A percentile compares a stretch with the other conserved stretches of the same genome.
These are phyloP conservation scores for Dunckerocampus dactyliophorus DNA, from an alignment of 2,113 vertebrate species.

Conservation along the genomic window DNA sequence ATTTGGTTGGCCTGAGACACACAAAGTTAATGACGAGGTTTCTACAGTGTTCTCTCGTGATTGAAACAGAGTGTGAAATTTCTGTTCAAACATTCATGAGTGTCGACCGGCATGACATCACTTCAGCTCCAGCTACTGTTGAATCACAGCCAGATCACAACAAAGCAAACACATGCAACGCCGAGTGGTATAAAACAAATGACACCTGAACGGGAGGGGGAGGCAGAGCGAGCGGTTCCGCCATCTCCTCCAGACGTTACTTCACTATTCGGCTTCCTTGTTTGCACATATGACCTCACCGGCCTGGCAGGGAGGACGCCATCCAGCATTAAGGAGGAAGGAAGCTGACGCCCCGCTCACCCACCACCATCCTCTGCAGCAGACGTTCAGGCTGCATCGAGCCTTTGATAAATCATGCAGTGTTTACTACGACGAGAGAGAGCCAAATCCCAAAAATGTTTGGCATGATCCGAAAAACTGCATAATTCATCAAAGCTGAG, in stretches of 20 bases:
- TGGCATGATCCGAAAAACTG: constrained; percentile 38
- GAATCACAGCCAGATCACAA: constrained; percentile 20
- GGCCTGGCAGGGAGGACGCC: constrained; percentile 37
- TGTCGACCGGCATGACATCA: constrained; percentile 56
- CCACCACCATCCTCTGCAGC: constrained; percentile 37
- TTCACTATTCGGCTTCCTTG: constrained; percentile 35
- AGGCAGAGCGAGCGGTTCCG: constrained; percentile 4
- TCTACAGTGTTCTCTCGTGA: constrained; percentile 28
- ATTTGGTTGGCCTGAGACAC: not conserved
- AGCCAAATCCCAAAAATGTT: constrained; percentile 41
- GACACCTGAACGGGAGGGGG: not conserved
- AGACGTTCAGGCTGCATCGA: constrained; percentile 41
- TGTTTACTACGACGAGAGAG: constrained; percentile 49
- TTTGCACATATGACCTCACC: constrained; percentile 54
- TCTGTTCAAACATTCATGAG: constrained; percentile 60
- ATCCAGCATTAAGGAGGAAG: constrained; percentile 26
- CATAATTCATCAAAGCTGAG: constrained; percentile 55
- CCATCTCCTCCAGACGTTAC: constrained; percentile 54
- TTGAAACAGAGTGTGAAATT: constrained; percentile 69
- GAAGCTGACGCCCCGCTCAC: constrained; percentile 10
- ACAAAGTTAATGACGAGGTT: constrained; percentile 5
- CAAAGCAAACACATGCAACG: constrained; percentile 3
- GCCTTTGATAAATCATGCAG: constrained; percentile 65
- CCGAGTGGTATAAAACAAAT: not conserved
- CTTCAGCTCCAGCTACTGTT: not conserved